These are phyloP conservation scores for Kradibia gibbosae DNA, from an alignment of 1,140 invertebrate species.

Conservation along the genomic window DNA sequence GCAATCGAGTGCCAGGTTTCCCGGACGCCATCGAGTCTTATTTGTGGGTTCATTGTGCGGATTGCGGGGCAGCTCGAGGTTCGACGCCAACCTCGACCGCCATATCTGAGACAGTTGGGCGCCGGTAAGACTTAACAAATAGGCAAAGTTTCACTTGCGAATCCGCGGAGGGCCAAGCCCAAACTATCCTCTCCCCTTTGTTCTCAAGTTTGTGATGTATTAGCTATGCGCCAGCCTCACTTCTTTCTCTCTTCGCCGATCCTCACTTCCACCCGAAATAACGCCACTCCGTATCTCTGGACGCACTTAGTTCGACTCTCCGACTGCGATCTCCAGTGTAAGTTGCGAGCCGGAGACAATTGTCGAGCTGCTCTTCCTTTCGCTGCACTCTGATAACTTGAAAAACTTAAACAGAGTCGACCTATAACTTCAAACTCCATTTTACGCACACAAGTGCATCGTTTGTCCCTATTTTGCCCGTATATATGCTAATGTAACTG, in stretches of 20 bases:
- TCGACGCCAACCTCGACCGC: not conserved
- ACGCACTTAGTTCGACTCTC: slow-evolving; percentile 21
- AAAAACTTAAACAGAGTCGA: no score
- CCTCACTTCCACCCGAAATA: slow-evolving; percentile 33
- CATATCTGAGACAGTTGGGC: slow-evolving; percentile 68
- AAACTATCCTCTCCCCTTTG: slow-evolving; percentile 70
- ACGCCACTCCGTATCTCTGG: slow-evolving; percentile 41
- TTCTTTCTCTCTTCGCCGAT: slow-evolving; percentile 54
- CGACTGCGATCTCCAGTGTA: slow-evolving; percentile 37
- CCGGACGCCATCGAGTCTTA: slow-evolving; percentile 34
- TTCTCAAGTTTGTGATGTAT: slow-evolving; percentile 73
- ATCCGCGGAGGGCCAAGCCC: slow-evolving; percentile 53
- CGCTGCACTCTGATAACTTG: slow-evolving; percentile 38
- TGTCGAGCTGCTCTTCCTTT: slow-evolving; percentile 23
- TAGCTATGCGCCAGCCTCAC: slow-evolving; percentile 58
- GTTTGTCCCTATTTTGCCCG: not conserved
- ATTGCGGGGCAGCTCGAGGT: not conserved
- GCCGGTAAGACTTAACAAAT: slow-evolving; percentile 72
- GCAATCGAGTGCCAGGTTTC: no score
- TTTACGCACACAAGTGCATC: no score
- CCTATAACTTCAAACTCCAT: no score
- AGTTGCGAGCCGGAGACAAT: slow-evolving; percentile 29
- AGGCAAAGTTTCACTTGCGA: slow-evolving; percentile 69
- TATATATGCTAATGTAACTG: not conserved
- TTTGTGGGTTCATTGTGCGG: not conserved